Conservation (phyloP, 2,113 vertebrate genomes). For the Rhynchomys soricoides region DNA sequence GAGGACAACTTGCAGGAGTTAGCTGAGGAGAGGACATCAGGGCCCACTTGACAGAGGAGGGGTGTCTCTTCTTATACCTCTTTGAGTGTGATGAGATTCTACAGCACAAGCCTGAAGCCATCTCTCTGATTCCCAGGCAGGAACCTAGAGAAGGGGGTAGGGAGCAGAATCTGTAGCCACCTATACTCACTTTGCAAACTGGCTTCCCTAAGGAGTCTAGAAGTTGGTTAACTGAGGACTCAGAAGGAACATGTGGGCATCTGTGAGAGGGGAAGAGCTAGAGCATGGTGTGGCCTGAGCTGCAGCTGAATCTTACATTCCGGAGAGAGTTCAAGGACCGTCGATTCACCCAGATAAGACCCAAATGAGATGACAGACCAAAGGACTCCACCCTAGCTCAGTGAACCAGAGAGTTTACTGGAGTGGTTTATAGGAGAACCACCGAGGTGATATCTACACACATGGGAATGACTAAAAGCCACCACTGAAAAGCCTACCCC, state of each 20-base stretch:
- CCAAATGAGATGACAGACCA: neutral
- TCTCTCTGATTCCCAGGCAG: neutral
- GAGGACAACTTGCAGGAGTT: neutral
- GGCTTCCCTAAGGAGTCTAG: too few species aligned
- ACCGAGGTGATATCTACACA: too few species aligned
- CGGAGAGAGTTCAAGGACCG: too few species aligned
- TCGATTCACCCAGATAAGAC: neutral
- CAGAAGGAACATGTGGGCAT: neutral
- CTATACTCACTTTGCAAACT: neutral
- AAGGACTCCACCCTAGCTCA: neutral
- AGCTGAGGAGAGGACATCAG: neutral
- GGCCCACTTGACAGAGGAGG: neutral
- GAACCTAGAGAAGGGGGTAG: too few species aligned
- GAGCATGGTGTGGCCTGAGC: neutral
- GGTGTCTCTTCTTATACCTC: neutral
- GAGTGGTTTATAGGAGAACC: neutral
- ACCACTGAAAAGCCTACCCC: too few species aligned
- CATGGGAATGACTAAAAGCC: neutral
- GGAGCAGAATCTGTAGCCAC: neutral
- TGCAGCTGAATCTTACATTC: neutral
- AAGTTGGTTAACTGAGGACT: neutral
- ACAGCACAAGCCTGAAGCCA: neutral
- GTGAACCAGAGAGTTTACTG: neutral
- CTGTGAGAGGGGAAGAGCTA: neutral
- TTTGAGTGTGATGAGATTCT: neutral